Base-by-base conservation (phyloP, 1,140 invertebrate species). In the Musca domestica region DNA sequence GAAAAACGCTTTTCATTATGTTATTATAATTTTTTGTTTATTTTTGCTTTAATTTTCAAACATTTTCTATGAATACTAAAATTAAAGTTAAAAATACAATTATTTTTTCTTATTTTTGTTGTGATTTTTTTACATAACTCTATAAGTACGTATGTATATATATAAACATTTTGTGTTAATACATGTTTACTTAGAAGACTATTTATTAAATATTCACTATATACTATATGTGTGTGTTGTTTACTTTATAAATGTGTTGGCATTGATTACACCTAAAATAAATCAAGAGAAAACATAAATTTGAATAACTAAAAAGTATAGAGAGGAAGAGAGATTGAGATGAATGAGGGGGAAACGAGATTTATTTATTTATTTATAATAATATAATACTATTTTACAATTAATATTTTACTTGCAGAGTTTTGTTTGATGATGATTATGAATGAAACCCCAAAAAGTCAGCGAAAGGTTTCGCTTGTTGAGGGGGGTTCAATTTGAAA, bases 41-140 rank as follows among this genome's bases (percentile, higher is more conserved):
- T 71, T 78, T 76, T 75, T 72, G 48, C 76, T 77, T 75, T 75
- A 77, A 76, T 74, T 79, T 79, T 79, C 74, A 79, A 79, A 79
- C 77, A 79, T 79, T 79, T 77, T 79, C 77, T 79, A 79, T 79
- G 77, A 75, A 80, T 79, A 79, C 77, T 79, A 79, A 79, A 79
- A 76, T 79, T 79, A 79, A 75, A 64, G 61, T 68, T 54, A 56
- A 64, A 52, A 66, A 66, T 66, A 66, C 52, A 56, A 25, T 51
- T 64, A 64, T 64, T 19, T 22, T 54, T 68, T 64, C 46, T 68
- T 64, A 23, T 64, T 52, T 15, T 30, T 64, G 20, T 64, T 15
- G 23, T 61, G 47, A 23, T 54, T 48, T 63, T 61, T 65, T 65
- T 65, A 49, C 48, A 65, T 69, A 66, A 52, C 23, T 52, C 19